phyloP scores from a whole-genome alignment of 2,797 vertebrate species.

The Scyliorhinus canicula region DNA sequence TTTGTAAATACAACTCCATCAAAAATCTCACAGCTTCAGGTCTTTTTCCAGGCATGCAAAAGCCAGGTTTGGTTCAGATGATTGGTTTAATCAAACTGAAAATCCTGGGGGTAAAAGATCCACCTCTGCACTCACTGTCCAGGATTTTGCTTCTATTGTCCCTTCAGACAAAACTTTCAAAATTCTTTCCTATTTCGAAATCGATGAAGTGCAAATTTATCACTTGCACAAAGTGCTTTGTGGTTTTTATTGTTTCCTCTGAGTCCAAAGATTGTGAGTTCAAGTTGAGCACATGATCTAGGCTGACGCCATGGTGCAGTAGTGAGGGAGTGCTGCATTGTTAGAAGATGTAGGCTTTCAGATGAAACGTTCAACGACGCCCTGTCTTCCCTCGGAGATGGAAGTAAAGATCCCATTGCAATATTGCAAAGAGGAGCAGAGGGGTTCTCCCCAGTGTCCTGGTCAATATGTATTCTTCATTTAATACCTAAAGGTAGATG shows the following conservation, averaged over 20 bases:
- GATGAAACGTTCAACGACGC: neutral
- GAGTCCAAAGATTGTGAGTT: neutral
- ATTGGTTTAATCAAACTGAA: neutral
- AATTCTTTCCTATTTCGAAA: neutral
- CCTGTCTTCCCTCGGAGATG: too few species aligned
- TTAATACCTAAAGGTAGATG: neutral
- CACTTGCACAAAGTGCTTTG: neutral
- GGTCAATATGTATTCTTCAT: neutral
- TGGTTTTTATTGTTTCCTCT: neutral
- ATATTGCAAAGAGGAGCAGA: neutral
- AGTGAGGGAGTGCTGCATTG: neutral
- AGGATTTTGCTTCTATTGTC: neutral
- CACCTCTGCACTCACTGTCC: neutral
- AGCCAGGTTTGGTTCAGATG: conserved; percentile 17
- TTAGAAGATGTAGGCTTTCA: neutral
- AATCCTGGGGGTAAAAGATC: neutral
- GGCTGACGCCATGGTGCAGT: neutral
- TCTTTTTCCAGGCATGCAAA: conserved; percentile 49
- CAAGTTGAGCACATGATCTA: neutral
- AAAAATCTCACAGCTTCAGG: conserved; percentile 59
- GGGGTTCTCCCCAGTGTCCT: neutral
- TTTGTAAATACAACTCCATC: conserved; percentile 71
- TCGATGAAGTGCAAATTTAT: neutral
- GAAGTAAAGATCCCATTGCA: neutral
- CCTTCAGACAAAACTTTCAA: neutral